Conservation (phyloP, 2,113 vertebrate genomes). For the Halcyon senegalensis region DNA sequence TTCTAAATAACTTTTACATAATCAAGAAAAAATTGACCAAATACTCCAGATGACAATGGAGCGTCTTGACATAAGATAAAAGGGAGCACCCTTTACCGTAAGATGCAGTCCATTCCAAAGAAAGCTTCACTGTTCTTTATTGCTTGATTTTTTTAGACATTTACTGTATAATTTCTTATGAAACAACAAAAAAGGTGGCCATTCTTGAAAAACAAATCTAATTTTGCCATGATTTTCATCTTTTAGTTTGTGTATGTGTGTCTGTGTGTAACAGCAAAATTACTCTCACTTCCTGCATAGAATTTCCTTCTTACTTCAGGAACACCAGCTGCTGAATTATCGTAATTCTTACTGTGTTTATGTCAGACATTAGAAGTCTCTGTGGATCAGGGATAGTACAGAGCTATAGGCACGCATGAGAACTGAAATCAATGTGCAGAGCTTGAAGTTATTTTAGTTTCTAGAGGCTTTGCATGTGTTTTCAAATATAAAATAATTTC, state of each 20-base stretch:
- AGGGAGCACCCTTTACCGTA: not conserved
- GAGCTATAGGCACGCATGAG: not conserved
- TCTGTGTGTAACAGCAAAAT: not conserved
- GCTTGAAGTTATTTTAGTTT: conserved; percentile 5
- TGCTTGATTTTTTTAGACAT: not conserved
- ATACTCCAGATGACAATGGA: not conserved
- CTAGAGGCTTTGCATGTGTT: not conserved
- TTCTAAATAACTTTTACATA: not conserved
- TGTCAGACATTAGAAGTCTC: not conserved
- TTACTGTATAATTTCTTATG: not conserved
- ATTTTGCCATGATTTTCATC: not conserved
- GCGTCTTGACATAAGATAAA: not conserved
- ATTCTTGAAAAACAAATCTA: not conserved
- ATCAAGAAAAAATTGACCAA: not conserved
- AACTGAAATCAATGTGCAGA: not conserved
- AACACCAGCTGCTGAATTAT: not conserved
- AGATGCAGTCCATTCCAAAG: not conserved
- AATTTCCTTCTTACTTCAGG: not conserved
- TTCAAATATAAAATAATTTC: conserved; percentile 8
- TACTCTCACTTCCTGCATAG: not conserved
- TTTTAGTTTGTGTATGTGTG: not conserved
- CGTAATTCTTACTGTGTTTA: not conserved
- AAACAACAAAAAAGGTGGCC: not conserved
- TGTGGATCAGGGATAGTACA: not conserved
- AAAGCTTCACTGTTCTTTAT: not conserved